Evolutionary conservation across 2,113 vertebrate genomes (phyloP), one percentile per base, ranked within the genome.

Genomic region (Platysteira castanea): DNA sequence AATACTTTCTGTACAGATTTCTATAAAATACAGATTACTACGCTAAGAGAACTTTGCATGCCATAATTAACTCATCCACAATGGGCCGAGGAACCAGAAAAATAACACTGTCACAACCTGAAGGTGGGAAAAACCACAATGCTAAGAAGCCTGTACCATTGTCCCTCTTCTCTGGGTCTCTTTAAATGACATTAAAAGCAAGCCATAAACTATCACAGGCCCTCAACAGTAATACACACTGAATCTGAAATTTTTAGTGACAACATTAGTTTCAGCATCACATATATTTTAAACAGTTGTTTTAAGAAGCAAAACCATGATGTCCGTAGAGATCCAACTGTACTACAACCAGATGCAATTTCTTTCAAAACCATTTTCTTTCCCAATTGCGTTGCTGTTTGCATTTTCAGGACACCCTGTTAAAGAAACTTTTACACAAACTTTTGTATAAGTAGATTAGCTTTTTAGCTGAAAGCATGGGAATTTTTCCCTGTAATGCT

Each of bases 401-500:
- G 11, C 37, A 73, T 90, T 90, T 92, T 59, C 27, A 92, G 84
- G 59, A 63, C 8, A 42, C 7, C 13, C 9, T 13, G 23, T 33
- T 39, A n/a, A 76, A 89, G 23, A 79, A 87, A 71, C 30, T 59
- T 75, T 21, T 26, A 70, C 6, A 67, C 2, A 67, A 78, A n/a
- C 17, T 68, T 90, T 30, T 63, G 24, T 22, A 16, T 37, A 68
- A 85, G 53, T 19, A 70, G 53, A 47, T 46, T 37, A 59, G 57
- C n/a, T 18, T 59, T 37, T 37, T 47, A 69, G 19, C 44, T 73
- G n/a, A 79, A 90, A 87, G 52, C 13, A 49, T 0, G 3, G 35
- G 3, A 44, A 1, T 67, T 88, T 70, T 50, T 14, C 18, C 44
- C 27, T 46, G 10, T 47, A 65, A 44, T 0, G 0, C 15, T 4